phyloP scores from a whole-genome alignment of 1,140 invertebrate genomes.

The Pseudomyrmex sp. region DNA sequence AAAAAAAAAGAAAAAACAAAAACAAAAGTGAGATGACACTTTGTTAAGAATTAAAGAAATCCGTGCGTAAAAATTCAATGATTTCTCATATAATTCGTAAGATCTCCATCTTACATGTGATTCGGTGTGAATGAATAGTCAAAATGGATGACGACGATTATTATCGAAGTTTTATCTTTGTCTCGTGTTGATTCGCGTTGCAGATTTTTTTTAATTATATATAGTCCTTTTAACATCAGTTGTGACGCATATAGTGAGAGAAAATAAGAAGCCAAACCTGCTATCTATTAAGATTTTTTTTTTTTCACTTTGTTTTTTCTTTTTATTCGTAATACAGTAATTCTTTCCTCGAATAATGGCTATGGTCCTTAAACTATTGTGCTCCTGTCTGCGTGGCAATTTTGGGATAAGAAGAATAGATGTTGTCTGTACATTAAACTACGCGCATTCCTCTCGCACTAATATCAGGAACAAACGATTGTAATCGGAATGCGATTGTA shows the following conservation, averaged over 20 bases:
- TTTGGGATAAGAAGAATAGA: not conserved
- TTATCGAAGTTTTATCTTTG: not conserved
- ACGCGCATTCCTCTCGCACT: conserved; percentile 1
- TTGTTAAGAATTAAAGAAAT: too few species aligned
- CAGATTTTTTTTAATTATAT: conserved; percentile 45
- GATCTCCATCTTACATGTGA: not conserved
- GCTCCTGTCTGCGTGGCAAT: not conserved
- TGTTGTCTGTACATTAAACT: not conserved
- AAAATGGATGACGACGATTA: not conserved
- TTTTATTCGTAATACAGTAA: not conserved
- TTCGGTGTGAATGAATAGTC: not conserved
- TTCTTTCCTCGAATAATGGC: conserved; percentile 45
- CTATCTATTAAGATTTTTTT: not conserved
- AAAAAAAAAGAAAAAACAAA: not conserved
- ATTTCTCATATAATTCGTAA: not conserved
- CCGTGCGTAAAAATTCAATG: too few species aligned
- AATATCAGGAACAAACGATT: conserved; percentile 15
- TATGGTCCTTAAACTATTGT: conserved; percentile 7
- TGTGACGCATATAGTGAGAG: conserved; percentile 11
- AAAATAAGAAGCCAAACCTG: not conserved
- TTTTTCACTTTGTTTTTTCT: conserved; percentile 17
- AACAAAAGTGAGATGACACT: not conserved
- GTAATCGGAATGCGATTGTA: conserved; percentile 40
- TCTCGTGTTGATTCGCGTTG: not conserved
- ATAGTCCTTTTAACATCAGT: conserved; percentile 22